Evolutionary conservation across 1,140 invertebrate species (phyloP).

Genomic region (Drosophila ercepeae): DNA sequence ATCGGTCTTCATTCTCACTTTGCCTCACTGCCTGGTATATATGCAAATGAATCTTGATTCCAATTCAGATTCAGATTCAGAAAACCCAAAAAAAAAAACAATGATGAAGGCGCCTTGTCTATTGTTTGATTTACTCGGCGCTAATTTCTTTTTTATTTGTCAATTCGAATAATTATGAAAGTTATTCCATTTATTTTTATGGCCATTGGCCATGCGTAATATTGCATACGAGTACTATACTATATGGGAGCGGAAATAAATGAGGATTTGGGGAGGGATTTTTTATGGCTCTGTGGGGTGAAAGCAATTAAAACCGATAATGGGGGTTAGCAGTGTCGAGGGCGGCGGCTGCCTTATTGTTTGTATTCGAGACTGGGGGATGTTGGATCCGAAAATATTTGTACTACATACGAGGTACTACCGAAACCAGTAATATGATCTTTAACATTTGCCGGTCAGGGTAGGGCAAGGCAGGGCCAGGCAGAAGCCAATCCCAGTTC

Average conservation of each 20-base stretch:
- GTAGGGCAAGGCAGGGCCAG: not conserved
- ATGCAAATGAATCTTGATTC: constrained; percentile 15
- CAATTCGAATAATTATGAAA: constrained; percentile 50
- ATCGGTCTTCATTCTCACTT: too few species aligned
- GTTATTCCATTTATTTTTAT: constrained; percentile 34
- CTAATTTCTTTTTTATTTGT: constrained; percentile 42
- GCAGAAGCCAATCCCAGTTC: constrained; percentile 30
- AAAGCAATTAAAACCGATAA: constrained; percentile 50
- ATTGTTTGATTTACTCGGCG: constrained; percentile 5
- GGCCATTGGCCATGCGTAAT: constrained; percentile 30
- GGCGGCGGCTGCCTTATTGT: constrained; percentile 21
- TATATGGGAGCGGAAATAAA: constrained; percentile 42
- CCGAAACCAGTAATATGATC: constrained; percentile 26
- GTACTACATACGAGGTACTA: not conserved
- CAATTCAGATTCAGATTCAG: not conserved
- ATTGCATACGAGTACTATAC: not conserved
- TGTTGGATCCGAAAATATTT: not conserved
- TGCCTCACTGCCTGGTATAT: too few species aligned
- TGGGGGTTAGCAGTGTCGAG: constrained; percentile 49
- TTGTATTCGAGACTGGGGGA: constrained; percentile 2
- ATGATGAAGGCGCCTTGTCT: not conserved
- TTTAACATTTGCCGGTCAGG: constrained; percentile 11
- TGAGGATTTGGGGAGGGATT: constrained; percentile 12
- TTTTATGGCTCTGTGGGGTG: constrained; percentile 17
- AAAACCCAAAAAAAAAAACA: not conserved